Evolutionary conservation across 2,888 invertebrate species (phyloP).

Genomic region (Sinohyriopsis cumingii): DNA sequence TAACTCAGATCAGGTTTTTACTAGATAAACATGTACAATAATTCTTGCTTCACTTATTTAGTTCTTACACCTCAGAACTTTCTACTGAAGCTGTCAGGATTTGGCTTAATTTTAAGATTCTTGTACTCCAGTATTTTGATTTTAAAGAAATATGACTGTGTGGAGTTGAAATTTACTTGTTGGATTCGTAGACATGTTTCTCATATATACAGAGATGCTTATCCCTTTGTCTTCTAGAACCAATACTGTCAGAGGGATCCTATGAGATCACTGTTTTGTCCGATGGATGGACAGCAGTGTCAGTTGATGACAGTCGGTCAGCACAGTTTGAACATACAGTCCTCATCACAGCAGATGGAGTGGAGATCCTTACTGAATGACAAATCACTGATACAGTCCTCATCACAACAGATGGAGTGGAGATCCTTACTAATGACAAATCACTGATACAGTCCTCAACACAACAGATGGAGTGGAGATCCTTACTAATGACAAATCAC

Average conservation of each 20-base stretch:
- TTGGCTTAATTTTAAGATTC: no score
- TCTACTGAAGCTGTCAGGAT: no score
- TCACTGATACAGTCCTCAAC: slow-evolving; percentile 83
- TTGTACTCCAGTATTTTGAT: no score
- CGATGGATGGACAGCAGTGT: slow-evolving; percentile 93
- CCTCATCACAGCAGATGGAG: slow-evolving; percentile 84
- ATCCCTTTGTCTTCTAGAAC: slow-evolving; percentile 76
- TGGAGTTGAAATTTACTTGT: no score
- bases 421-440: slow-evolving; percentile 80
- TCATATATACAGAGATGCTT: neutral
- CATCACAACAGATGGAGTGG: slow-evolving; percentile 84
- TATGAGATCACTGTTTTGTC: slow-evolving; percentile 73
- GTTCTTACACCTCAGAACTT: no score
- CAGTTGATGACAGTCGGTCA: slow-evolving; percentile 84
- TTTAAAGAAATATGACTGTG: no score
- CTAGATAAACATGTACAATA: no score
- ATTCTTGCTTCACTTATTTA: no score
- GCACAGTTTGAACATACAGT: slow-evolving; percentile 96
- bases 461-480: slow-evolving; percentile 85
- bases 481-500: slow-evolving; percentile 76
- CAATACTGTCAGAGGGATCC: slow-evolving; percentile 81
- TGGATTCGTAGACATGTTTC: no score
- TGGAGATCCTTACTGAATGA: slow-evolving; percentile 82
- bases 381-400: slow-evolving; percentile 80
- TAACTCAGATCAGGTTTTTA: no score